These are phyloP conservation scores for Psilopogon haemacephalus DNA, from an alignment of 2,113 vertebrate genomes.

Conservation along the genomic window DNA sequence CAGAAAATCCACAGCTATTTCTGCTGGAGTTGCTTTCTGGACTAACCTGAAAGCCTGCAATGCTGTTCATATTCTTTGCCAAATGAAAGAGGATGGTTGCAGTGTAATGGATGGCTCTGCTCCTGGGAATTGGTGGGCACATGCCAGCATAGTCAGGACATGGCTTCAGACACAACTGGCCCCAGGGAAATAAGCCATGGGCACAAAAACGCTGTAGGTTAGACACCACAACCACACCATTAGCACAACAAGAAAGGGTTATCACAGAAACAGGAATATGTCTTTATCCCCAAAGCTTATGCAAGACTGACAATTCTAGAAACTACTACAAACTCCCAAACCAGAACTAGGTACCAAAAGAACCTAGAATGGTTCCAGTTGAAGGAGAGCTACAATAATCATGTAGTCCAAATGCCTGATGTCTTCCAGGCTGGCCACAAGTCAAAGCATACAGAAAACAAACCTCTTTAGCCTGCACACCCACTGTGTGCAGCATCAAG, in stretches of 20 bases:
- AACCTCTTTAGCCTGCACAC: neutral
- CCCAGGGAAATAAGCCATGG: neutral
- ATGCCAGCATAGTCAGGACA: neutral
- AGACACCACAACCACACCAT: neutral
- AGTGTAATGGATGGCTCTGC: neutral
- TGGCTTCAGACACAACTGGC: neutral
- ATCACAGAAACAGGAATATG: neutral
- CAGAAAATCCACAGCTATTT: neutral
- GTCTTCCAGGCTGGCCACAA: neutral
- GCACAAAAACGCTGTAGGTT: neutral
- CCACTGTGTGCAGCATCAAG: rapidly evolving
- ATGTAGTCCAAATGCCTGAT: neutral
- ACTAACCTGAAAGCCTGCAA: neutral
- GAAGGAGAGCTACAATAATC: neutral
- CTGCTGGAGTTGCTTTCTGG: neutral
- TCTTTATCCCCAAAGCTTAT: neutral
- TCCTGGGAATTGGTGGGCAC: neutral
- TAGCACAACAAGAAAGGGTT: neutral
- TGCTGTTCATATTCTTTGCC: neutral
- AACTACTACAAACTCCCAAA: neutral
- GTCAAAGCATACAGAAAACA: neutral
- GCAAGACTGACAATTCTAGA: neutral
- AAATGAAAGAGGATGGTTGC: neutral
- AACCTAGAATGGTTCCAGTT: neutral
- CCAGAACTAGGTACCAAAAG: neutral